phyloP scores from a whole-genome alignment of 2,113 vertebrate species.

The Microcebus ravelobensis region DNA sequence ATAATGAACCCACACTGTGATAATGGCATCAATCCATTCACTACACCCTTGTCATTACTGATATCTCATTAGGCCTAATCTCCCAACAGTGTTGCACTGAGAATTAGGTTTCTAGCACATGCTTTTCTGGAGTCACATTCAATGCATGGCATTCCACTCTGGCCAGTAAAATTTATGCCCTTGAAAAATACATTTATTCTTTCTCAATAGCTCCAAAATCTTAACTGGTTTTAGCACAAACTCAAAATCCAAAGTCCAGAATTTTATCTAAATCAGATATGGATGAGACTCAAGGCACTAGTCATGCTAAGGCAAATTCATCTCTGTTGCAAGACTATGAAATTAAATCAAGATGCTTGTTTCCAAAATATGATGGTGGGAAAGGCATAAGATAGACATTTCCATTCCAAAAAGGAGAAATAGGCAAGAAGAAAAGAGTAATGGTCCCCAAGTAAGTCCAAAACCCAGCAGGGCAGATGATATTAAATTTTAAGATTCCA shows the following conservation, averaged over 20 bases:
- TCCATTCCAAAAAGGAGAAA: background rate
- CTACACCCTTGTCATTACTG: background rate
- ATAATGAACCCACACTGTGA: background rate
- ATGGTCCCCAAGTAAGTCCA: background rate
- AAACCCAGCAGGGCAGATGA: background rate
- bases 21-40: background rate
- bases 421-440: background rate
- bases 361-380: background rate
- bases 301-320: background rate
- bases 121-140: background rate
- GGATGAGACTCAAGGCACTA: background rate
- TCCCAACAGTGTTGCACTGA: background rate
- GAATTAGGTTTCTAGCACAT: background rate
- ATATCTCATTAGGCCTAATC: background rate
- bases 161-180: background rate
- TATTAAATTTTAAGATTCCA: background rate
- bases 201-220: background rate
- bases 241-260: background rate
- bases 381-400: background rate
- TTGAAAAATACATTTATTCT: background rate
- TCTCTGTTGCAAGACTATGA: background rate
- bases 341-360: background rate
- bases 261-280: background rate
- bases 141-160: background rate
- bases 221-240: background rate